These are phyloP conservation scores for Andrena trimmerana DNA, from an alignment of 2,888 invertebrate species.

Conservation along the genomic window DNA sequence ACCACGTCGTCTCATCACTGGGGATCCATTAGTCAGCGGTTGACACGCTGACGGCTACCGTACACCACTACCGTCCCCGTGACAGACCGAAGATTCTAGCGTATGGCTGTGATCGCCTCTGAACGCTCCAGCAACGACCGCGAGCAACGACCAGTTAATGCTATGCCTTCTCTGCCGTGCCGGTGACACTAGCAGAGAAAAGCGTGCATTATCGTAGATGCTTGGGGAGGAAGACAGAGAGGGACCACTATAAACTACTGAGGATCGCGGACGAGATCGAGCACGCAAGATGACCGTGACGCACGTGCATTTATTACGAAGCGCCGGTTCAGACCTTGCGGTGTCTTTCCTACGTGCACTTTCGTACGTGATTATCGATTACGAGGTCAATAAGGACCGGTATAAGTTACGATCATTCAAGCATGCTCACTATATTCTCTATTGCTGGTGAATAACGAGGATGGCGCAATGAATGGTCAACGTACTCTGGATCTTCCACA, in stretches of 20 bases:
- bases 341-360: not conserved
- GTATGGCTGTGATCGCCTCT: constrained; percentile 46
- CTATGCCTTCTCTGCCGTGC: constrained; percentile 73
- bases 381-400: constrained; percentile 32
- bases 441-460: constrained; percentile 6
- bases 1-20: constrained; percentile 75
- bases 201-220: constrained; percentile 74
- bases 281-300: constrained; percentile 68
- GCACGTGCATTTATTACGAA: constrained; percentile 72
- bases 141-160: constrained; percentile 81
- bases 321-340: constrained; percentile 22
- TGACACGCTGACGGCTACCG: constrained; percentile 77
- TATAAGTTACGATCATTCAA: constrained; percentile 47
- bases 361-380: constrained; percentile 30
- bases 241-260: constrained; percentile 65
- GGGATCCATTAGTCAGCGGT: constrained; percentile 79
- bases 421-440: constrained; percentile 5
- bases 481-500: not conserved
- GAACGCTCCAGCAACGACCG: constrained; percentile 38
- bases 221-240: constrained; percentile 49
- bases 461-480: not conserved
- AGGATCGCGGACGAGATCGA: constrained; percentile 63
- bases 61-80: constrained; percentile 68
- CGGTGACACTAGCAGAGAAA: constrained; percentile 71
- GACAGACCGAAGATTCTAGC: constrained; percentile 67